A percentile compares a stretch with the other conserved stretches of the same genome.
Evolutionary conservation across 2,888 invertebrate species (phyloP).

Genomic region (Spicauda simplicius): DNA sequence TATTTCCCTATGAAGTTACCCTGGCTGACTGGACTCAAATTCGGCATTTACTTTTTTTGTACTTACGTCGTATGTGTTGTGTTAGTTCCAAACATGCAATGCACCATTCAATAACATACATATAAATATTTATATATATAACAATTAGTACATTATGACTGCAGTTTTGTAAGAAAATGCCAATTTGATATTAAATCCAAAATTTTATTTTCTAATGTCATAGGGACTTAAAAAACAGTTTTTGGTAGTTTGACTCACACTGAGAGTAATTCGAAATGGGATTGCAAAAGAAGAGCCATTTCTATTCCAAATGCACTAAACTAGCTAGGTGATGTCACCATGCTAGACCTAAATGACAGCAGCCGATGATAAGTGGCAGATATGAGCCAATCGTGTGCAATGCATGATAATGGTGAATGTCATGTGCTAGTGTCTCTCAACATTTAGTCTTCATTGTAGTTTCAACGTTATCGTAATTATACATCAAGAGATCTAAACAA

Average conservation of each 20-base stretch:
- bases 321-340: slow-evolving; percentile 80
- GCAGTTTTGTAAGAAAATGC: slow-evolving; percentile 32
- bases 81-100: slow-evolving; percentile 24
- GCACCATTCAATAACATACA: slow-evolving; percentile 27
- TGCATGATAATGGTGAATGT: slow-evolving; percentile 77
- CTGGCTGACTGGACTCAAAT: slow-evolving; percentile 26
- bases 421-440: slow-evolving; percentile 70
- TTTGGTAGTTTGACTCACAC: background rate
- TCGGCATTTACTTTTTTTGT: slow-evolving; percentile 31
- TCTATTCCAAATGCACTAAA: slow-evolving; percentile 64
- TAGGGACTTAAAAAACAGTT: background rate
- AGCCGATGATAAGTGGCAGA: slow-evolving; percentile 70
- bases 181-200: slow-evolving; percentile 24
- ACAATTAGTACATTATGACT: slow-evolving; percentile 1
- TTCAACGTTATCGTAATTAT: slow-evolving; percentile 1
- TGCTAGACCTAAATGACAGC: slow-evolving; percentile 78
- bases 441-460: slow-evolving; percentile 18
- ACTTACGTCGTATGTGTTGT: slow-evolving; percentile 22
- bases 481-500: slow-evolving; percentile 12
- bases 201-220: background rate
- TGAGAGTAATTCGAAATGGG: slow-evolving; percentile 63
- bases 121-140: no score
- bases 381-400: slow-evolving; percentile 79
- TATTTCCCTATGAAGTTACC: slow-evolving; percentile 6
- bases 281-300: slow-evolving; percentile 67